Conservation (phyloP, 2,113 vertebrate species). For the Lepisosteus oculatus region DNA sequence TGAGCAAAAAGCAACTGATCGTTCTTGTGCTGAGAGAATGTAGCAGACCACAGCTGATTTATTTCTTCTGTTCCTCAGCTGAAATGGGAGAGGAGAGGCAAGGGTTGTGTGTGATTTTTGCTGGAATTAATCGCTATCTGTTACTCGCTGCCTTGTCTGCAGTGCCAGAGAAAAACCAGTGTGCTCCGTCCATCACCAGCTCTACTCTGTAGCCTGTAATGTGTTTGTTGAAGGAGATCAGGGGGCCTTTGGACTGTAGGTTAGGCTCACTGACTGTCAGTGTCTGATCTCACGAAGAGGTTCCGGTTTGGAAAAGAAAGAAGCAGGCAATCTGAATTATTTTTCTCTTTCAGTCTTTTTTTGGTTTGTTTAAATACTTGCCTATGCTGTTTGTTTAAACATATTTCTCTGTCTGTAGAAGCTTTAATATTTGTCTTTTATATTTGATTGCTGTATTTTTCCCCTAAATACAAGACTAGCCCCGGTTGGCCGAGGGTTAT, state of each 20-base stretch:
- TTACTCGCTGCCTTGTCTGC: neutral
- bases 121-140: neutral
- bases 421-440: no score
- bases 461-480: no score
- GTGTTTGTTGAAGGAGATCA: conserved; percentile 9
- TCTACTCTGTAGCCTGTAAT: neutral
- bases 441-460: no score
- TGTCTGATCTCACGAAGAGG: neutral
- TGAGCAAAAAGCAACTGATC: neutral
- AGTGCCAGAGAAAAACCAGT: neutral
- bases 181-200: neutral
- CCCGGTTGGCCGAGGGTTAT: no score
- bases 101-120: neutral
- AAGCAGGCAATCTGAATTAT: no score
- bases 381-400: no score
- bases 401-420: no score
- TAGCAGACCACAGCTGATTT: neutral
- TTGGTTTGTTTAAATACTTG: no score
- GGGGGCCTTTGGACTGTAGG: neutral
- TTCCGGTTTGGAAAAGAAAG: neutral
- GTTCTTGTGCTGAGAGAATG: neutral
- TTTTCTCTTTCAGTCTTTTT: no score
- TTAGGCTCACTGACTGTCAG: neutral
- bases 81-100: neutral
- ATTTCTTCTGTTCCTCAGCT: neutral